Base-by-base conservation (phyloP, 2,888 invertebrate species). In the Oligia strigilis region DNA sequence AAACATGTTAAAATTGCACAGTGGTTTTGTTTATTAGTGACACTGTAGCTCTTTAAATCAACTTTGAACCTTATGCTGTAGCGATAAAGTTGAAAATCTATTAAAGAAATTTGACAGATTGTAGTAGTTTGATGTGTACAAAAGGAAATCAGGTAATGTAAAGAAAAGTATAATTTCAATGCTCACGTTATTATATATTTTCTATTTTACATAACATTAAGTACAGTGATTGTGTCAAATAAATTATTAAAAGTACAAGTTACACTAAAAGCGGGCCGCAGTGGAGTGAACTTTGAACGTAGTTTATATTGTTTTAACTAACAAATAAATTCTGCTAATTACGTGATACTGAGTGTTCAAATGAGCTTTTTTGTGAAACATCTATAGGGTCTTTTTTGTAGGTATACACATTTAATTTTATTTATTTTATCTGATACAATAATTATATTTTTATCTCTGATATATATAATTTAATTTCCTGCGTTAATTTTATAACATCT, bases 111-210 rank as follows among this genome's bases (percentile, higher is more conserved):
- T 49, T 49, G 46, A 49, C 46, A 13, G 46, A 0, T 49, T 49
- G 3, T 3, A 13, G 46, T 49, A 49, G 46, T 0, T 49, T 46
- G 46, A 46, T 9, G 46, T 49, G 46, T 49, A 49, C 58, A n/a
- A 23, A 58, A 58, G 23, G 23, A 58, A 58, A 43, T 40, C 5
- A 1, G 77, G 79, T 66, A 1, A 23, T 9, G 19, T 49, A 60
- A 77, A 77, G 1, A 40, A 76, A 19, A 4, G 19, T 0, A 77
- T 1, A n/a, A 49, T 29, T 17, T 76, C n/a, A 88, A 95, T 94
- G 95, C 95, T 95, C 95, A 93, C 93, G 92, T 93, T 91, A 93
- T 93, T 94, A 92, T 95, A 94, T 94, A 93, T 90, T 91, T 90
- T 92, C 91, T 93, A 88, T 82, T 79, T 85, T 80, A 83, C 80